Percentiles rank a stretch among this genome's conserved stretches.
These are phyloP conservation scores for Pseudococcus jackbeardsleyi DNA, from an alignment of 2,888 invertebrate species.

Conservation along the genomic window DNA sequence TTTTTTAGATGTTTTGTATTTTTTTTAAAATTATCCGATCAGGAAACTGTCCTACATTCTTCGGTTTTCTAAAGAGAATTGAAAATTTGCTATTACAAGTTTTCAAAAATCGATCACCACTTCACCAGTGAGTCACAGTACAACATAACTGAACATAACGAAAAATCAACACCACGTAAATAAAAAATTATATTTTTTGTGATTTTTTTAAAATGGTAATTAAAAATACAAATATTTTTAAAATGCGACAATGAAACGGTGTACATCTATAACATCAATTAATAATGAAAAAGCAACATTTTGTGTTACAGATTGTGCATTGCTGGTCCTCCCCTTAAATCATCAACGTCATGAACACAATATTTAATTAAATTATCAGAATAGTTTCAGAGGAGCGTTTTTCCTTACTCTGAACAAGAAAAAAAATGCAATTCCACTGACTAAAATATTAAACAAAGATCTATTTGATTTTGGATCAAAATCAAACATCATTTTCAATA, in stretches of 20 bases:
- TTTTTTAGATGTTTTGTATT: too few relatives aligned
- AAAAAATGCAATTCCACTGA: background rate
- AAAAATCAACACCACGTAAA: background rate
- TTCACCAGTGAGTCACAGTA: too few relatives aligned
- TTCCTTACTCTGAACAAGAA: background rate
- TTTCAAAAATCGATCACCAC: too few relatives aligned
- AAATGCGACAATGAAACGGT: background rate
- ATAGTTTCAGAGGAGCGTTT: background rate
- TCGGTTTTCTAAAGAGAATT: too few relatives aligned
- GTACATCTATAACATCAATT: background rate
- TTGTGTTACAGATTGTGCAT: conserved; percentile 1
- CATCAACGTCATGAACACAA: background rate
- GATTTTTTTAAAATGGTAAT: background rate
- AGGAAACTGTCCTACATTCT: too few relatives aligned
- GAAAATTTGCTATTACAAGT: too few relatives aligned
- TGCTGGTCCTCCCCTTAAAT: background rate
- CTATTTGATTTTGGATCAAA: too few relatives aligned
- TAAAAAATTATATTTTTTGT: background rate
- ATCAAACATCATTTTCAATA: too few relatives aligned
- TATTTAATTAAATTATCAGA: background rate
- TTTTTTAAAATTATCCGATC: too few relatives aligned
- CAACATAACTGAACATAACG: background rate
- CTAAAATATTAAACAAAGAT: background rate
- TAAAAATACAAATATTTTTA: background rate
- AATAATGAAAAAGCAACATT: background rate